phyloP scores from a whole-genome alignment of 1,140 invertebrate species.

The Hycleus cichorii region DNA sequence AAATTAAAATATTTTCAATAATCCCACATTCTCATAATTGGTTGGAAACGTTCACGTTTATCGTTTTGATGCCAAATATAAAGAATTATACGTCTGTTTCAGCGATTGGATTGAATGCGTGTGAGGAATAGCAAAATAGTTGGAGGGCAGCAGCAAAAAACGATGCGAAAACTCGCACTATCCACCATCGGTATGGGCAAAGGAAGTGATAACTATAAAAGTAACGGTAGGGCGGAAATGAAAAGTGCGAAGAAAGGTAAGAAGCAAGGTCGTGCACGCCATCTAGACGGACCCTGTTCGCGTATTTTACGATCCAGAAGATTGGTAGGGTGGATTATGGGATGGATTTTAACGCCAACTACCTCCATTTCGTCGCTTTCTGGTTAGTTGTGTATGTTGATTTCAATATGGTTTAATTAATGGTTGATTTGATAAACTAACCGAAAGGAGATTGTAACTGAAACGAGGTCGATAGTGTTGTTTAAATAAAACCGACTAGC shows the following conservation, averaged over 20 bases:
- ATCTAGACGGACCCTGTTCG: slow-evolving; percentile 34
- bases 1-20: too few relatives aligned
- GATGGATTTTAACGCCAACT: slow-evolving; percentile 11
- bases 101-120: slow-evolving; percentile 28
- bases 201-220: slow-evolving; percentile 41
- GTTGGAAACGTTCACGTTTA: too few relatives aligned
- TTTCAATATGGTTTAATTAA: background rate
- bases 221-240: slow-evolving; percentile 37
- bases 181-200: slow-evolving; percentile 5
- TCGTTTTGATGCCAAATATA: slow-evolving; percentile 1
- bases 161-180: background rate
- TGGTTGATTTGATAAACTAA: background rate
- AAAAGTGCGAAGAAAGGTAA: slow-evolving; percentile 39
- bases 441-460: too few relatives aligned
- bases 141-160: slow-evolving; percentile 15
- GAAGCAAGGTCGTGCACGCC: slow-evolving; percentile 35
- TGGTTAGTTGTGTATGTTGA: background rate
- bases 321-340: slow-evolving; percentile 31
- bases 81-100: slow-evolving; percentile 17
- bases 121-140: slow-evolving; percentile 25
- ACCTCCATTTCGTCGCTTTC: background rate
- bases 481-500: too few relatives aligned
- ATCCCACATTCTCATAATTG: too few relatives aligned
- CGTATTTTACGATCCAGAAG: slow-evolving; percentile 35
- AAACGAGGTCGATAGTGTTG: too few relatives aligned